A percentile compares a stretch with the other conserved stretches of the same genome.
Conservation (phyloP, 2,797 vertebrate genomes). For the Petrocephalus sullivani region DNA sequence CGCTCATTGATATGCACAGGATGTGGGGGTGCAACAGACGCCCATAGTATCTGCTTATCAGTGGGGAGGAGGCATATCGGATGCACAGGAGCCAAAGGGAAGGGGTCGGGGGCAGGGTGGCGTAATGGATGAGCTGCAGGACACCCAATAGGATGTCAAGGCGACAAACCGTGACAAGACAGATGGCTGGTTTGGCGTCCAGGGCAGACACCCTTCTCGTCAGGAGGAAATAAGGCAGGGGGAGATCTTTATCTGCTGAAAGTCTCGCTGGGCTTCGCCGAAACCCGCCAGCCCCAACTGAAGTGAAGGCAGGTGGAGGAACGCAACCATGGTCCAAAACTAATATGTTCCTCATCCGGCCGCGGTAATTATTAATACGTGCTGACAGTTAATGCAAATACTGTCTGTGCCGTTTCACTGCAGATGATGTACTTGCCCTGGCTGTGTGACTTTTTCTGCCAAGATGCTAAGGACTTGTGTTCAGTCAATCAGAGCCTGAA, state of each 20-base stretch:
- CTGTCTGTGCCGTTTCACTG: neutral
- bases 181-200: neutral
- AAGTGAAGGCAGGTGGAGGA: neutral
- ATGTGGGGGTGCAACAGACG: neutral
- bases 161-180: neutral
- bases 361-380: neutral
- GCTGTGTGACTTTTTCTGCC: neutral
- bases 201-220: too few species aligned
- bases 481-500: neutral
- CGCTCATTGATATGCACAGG: constrained; percentile 21
- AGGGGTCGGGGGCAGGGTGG: neutral
- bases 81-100: neutral
- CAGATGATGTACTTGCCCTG: neutral
- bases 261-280: neutral
- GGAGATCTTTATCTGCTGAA: neutral
- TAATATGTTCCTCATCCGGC: neutral
- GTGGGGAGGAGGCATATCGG: neutral
- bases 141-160: neutral
- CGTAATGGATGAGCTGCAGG: neutral
- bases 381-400: neutral
- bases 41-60: constrained; percentile 20
- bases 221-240: neutral
- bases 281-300: neutral
- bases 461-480: neutral
- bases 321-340: neutral